Percentiles rank a stretch among this genome's conserved stretches.
phyloP scores from a whole-genome alignment of 2,797 vertebrate species.

The Propithecus deckenii region DNA sequence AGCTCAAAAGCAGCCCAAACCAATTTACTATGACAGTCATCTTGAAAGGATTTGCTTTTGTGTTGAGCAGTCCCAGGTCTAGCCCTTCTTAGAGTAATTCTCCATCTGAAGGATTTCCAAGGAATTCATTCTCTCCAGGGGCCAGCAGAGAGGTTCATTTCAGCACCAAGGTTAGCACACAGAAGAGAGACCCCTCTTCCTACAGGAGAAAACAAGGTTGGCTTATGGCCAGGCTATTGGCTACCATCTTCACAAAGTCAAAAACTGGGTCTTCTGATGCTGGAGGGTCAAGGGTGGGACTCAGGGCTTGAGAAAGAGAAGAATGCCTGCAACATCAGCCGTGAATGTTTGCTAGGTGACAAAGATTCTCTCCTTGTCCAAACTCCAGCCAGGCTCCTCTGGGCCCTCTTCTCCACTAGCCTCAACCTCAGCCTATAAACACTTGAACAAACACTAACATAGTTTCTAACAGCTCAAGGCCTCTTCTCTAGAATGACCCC shows the following conservation, averaged over 20 bases:
- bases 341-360: background rate
- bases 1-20: background rate
- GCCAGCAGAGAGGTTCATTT: background rate
- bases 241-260: background rate
- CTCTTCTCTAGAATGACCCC: background rate
- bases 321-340: too few species aligned
- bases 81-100: background rate
- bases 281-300: background rate
- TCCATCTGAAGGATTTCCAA: background rate
- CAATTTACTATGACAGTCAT: background rate
- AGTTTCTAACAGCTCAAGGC: background rate
- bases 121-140: background rate
- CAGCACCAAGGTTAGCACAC: background rate
- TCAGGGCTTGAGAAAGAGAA: background rate
- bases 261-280: background rate
- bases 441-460: background rate
- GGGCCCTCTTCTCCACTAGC: accelerated
- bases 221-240: background rate
- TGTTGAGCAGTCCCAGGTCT: background rate
- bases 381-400: background rate
- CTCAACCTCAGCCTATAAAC: background rate
- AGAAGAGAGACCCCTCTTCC: background rate
- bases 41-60: background rate
- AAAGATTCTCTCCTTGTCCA: background rate
- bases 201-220: background rate